These are phyloP conservation scores for Eremophila alpestris DNA, from an alignment of 2,797 vertebrate genomes.

Conservation along the genomic window DNA sequence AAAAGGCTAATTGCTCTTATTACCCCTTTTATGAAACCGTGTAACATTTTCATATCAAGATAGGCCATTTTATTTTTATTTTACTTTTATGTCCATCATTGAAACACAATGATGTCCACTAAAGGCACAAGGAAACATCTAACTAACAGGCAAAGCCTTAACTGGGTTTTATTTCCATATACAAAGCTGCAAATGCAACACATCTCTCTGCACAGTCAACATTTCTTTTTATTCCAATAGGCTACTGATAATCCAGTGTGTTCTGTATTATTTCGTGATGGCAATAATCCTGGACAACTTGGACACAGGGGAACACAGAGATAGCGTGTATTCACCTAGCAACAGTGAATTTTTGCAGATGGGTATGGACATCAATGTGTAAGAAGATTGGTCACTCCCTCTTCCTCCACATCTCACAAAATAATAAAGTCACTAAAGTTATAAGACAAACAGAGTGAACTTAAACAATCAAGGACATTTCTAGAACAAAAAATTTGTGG, in stretches of 20 bases:
- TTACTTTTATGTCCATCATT: not conserved
- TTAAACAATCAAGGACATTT: not conserved
- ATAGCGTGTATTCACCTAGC: not conserved
- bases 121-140: not conserved
- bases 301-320: not conserved
- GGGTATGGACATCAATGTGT: not conserved
- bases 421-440: not conserved
- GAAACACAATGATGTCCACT: not conserved
- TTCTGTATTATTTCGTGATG: not conserved
- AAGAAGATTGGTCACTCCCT: not conserved
- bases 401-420: not conserved
- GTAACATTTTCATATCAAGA: not conserved
- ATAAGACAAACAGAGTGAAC: not conserved
- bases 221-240: not conserved
- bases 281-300: not conserved
- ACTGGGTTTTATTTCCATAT: not conserved
- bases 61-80: not conserved
- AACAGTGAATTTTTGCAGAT: not conserved
- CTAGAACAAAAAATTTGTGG: not conserved
- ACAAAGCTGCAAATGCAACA: not conserved
- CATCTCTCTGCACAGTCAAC: not conserved
- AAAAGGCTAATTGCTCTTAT: not conserved
- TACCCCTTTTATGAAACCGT: not conserved
- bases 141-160: not conserved
- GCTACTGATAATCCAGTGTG: not conserved